A percentile compares a stretch with the other conserved stretches of the same genome.
These are phyloP conservation scores for Orthosia cruda DNA, from an alignment of 2,888 invertebrate genomes.

Conservation along the genomic window DNA sequence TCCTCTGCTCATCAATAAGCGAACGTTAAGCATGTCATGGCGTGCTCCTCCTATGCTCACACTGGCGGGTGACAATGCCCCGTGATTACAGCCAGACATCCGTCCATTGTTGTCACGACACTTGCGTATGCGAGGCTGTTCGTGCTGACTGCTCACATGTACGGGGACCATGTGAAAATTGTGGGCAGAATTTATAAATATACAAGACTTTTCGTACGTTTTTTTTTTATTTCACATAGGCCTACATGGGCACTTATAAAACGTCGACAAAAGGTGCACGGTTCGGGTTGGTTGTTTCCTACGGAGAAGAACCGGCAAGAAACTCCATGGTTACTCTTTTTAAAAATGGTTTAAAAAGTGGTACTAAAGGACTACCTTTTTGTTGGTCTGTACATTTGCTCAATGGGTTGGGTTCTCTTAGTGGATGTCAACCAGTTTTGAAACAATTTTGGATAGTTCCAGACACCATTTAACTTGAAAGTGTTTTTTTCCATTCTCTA, in stretches of 20 bases:
- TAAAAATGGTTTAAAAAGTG: no score
- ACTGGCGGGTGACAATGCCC: constrained; percentile 68
- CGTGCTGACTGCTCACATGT: constrained; percentile 33
- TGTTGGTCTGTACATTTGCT: not conserved
- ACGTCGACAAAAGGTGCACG: no score
- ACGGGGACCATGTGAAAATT: constrained; percentile 44
- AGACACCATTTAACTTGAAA: not conserved
- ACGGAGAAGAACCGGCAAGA: no score
- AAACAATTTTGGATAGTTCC: not conserved
- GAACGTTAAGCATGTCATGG: constrained; percentile 46
- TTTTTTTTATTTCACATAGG: no score
- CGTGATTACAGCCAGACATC: constrained; percentile 79
- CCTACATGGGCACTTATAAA: no score
- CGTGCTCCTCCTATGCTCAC: constrained; percentile 42
- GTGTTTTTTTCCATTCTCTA: not conserved
- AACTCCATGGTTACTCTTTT: no score
- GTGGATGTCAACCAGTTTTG: not conserved
- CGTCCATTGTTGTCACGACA: constrained; percentile 79
- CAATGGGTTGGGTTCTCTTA: not conserved
- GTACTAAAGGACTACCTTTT: constrained; percentile 2
- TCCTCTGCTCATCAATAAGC: constrained; percentile 50
- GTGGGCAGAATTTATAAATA: constrained; percentile 24
- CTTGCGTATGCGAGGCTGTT: constrained; percentile 62
- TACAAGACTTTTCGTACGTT: not conserved
- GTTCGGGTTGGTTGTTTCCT: no score